phyloP scores from a whole-genome alignment of 2,113 vertebrate genomes.

The Sphyrna mokarran region DNA sequence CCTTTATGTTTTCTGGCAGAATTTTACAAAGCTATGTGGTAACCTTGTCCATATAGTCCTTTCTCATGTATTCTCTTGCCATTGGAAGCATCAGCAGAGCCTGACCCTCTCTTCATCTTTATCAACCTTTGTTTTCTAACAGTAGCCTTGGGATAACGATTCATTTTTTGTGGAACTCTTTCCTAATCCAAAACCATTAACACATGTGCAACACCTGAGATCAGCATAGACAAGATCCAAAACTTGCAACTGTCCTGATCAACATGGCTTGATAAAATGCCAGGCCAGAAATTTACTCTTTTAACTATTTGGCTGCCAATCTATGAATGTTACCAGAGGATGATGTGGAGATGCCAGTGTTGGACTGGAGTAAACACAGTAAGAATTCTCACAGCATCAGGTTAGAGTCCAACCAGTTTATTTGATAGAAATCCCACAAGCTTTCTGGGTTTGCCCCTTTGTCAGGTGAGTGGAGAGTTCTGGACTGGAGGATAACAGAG shows the following conservation, averaged over 20 bases:
- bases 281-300: background rate
- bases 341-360: no score
- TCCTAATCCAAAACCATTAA: background rate
- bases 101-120: background rate
- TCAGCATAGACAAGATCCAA: background rate
- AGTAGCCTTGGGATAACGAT: background rate
- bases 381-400: no score
- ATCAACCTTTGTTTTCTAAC: background rate
- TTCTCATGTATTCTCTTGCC: background rate
- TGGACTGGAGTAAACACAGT: no score
- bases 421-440: no score
- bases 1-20: background rate
- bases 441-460: no score
- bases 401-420: no score
- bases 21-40: background rate
- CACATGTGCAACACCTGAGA: background rate
- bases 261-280: background rate
- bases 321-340: background rate
- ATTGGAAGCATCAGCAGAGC: background rate
- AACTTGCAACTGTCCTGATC: background rate
- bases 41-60: background rate
- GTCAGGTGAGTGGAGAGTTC: no score
- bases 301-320: background rate
- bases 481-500: no score
- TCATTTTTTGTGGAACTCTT: background rate